Evolutionary conservation across 1,140 invertebrate species (phyloP), one percentile per base, ranked within the genome.

Genomic region (Drosophila lowei): DNA sequence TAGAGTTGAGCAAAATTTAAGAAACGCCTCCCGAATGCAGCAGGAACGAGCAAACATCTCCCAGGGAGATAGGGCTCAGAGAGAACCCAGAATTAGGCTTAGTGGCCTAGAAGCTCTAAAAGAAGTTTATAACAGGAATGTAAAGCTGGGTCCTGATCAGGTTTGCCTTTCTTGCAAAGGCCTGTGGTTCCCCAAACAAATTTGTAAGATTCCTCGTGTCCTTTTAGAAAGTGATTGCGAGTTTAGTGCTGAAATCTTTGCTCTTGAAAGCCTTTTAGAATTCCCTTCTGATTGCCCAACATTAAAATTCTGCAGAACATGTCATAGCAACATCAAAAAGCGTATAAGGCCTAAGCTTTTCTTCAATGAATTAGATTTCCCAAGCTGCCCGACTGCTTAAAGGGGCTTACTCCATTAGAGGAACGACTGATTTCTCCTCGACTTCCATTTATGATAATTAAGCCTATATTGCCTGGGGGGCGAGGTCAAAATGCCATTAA

Each of bases 121-220:
- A 16, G 44, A 11, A 47, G 16, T 18, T 11, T 47, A 16, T 9
- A 47, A 47, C 11, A 21, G 16, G 44, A 47, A 16, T 11, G 8
- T 47, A 21, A 47, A 47, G 18, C 44, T 47, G 44, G 44, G 44
- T 46, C 16, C 44, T 16, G n/a, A 46, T 46, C 44, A n/a, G 18
- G 44, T 4, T 46, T 46, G n/a, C n/a, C n/a, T n/a, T n/a, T n/a
- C n/a, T n/a, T n/a, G n/a, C n/a, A n/a, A n/a, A n/a, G n/a, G n/a
- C n/a, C n/a, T n/a, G n/a, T n/a, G n/a, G n/a, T n/a, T n/a, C n/a
- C n/a, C n/a, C n/a, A n/a, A n/a, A n/a, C n/a, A n/a, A n/a, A n/a
- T n/a, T n/a, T n/a, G n/a, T n/a, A n/a, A n/a, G n/a, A n/a, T n/a
- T n/a, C n/a, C n/a, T n/a, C n/a, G n/a, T n/a, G n/a, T n/a, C n/a